phyloP scores from a whole-genome alignment of 2,113 vertebrate genomes.

The Sander vitreus region DNA sequence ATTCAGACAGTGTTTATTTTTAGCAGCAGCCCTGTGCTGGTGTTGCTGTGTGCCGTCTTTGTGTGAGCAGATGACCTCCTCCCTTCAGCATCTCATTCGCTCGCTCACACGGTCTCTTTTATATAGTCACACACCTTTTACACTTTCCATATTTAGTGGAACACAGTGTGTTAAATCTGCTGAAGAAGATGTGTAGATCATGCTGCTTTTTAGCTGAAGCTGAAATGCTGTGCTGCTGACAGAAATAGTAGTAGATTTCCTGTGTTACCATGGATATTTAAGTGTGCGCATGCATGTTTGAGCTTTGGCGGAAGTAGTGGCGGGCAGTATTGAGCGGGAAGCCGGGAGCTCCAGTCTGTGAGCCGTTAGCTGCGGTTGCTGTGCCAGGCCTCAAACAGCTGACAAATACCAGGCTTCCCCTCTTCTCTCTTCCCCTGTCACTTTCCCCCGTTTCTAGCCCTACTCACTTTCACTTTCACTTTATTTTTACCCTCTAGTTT shows the following conservation, averaged over 20 bases:
- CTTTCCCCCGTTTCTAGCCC: slow-evolving; percentile 12
- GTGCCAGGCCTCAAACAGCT: slow-evolving; percentile 70
- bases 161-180: neutral
- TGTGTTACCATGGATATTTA: slow-evolving; percentile 43
- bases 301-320: slow-evolving; percentile 66
- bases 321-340: slow-evolving; percentile 74
- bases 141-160: neutral
- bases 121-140: slow-evolving; percentile 20
- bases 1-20: slow-evolving; percentile 81
- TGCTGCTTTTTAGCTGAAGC: neutral
- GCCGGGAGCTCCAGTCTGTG: slow-evolving; percentile 46
- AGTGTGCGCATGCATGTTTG: slow-evolving; percentile 46
- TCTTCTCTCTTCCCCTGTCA: slow-evolving; percentile 16
- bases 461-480: slow-evolving; percentile 51
- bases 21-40: slow-evolving; percentile 73
- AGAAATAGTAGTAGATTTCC: slow-evolving; percentile 46
- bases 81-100: slow-evolving; percentile 19
- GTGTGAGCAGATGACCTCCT: slow-evolving; percentile 69
- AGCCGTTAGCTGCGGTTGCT: slow-evolving; percentile 56
- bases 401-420: slow-evolving; percentile 55
- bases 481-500: slow-evolving; percentile 29
- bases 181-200: slow-evolving; percentile 2
- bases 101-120: slow-evolving; percentile 29
- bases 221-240: neutral
- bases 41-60: slow-evolving; percentile 81